These are phyloP conservation scores for Argentina silus DNA, from an alignment of 2,797 vertebrate genomes.

Conservation along the genomic window DNA sequence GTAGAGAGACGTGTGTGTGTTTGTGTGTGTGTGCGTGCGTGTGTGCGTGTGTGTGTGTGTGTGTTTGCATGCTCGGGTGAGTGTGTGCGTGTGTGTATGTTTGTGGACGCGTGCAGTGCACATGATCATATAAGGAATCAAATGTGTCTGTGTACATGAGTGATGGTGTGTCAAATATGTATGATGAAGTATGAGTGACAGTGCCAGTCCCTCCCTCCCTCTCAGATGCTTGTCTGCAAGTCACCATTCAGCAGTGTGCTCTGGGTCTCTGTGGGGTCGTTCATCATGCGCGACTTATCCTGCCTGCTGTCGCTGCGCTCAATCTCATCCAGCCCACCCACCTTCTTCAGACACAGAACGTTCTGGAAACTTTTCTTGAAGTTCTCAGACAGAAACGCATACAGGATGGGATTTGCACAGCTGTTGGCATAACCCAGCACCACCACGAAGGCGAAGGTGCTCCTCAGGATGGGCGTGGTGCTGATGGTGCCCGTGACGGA, in stretches of 20 bases:
- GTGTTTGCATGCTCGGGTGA: not conserved
- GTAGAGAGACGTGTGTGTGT: conserved; percentile 24
- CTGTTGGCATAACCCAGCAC: conserved; percentile 95
- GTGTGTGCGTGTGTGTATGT: not conserved
- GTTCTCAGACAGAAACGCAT: conserved; percentile 96
- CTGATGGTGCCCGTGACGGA: conserved; percentile 89
- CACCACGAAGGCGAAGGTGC: conserved; percentile 95
- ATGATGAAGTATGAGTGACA: not conserved
- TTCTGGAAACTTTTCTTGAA: conserved; percentile 99
- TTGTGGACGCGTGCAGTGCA: not conserved
- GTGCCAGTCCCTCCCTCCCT: not conserved
- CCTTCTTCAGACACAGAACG: conserved; percentile 91
- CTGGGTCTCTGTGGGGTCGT: conserved; percentile 92
- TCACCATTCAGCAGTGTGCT: conserved; percentile 90
- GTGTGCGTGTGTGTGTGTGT: not conserved
- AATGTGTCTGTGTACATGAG: not conserved
- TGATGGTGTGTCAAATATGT: not conserved
- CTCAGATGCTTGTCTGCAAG: conserved; percentile 91
- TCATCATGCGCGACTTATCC: conserved; percentile 89
- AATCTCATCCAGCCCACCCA: conserved; percentile 85
- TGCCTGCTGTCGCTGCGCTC: conserved; percentile 92
- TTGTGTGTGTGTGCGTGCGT: conserved; percentile 5
- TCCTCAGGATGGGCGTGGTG: conserved; percentile 75
- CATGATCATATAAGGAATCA: not conserved
- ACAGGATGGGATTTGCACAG: conserved; percentile 96